These are phyloP conservation scores for Heterohyrax brucei DNA, from an alignment of 2,797 vertebrate species.

Conservation along the genomic window DNA sequence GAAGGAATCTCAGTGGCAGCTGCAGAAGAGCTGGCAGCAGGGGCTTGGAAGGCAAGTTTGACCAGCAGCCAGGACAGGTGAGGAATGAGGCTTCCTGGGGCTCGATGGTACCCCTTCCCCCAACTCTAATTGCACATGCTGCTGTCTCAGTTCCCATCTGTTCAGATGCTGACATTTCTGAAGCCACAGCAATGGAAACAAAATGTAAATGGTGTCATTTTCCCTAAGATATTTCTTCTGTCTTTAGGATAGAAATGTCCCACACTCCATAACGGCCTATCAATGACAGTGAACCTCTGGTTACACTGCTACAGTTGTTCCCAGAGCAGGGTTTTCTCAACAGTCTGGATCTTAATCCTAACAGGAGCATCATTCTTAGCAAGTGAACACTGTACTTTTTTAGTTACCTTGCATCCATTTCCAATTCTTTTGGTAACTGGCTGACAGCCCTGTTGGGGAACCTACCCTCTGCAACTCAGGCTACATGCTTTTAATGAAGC, in stretches of 20 bases:
- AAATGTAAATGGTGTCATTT: constrained; percentile 62
- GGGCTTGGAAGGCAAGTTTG: constrained; percentile 34
- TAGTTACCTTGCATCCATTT: background rate
- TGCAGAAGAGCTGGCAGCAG: background rate
- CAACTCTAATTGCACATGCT: constrained; percentile 33
- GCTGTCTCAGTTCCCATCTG: constrained; percentile 66
- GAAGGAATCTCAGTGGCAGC: constrained; percentile 68
- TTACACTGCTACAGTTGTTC: background rate
- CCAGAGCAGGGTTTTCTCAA: constrained; percentile 25
- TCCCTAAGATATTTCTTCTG: constrained; percentile 59
- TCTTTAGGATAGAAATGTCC: constrained; percentile 45
- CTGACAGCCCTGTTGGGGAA: background rate
- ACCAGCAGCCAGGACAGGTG: constrained; percentile 75
- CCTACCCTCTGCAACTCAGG: background rate
- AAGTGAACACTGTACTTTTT: background rate
- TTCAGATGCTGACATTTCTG: constrained; percentile 64
- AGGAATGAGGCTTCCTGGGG: constrained; percentile 63
- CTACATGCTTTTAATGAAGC: background rate
- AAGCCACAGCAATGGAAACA: constrained; percentile 72
- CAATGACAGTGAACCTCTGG: background rate
- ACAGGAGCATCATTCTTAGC: background rate
- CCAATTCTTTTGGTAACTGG: background rate
- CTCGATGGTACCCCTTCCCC: constrained; percentile 5
- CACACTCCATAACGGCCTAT: background rate
- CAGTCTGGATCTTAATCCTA: background rate